phyloP scores from a whole-genome alignment of 2,113 vertebrate species.

The Siphamia tubifer region DNA sequence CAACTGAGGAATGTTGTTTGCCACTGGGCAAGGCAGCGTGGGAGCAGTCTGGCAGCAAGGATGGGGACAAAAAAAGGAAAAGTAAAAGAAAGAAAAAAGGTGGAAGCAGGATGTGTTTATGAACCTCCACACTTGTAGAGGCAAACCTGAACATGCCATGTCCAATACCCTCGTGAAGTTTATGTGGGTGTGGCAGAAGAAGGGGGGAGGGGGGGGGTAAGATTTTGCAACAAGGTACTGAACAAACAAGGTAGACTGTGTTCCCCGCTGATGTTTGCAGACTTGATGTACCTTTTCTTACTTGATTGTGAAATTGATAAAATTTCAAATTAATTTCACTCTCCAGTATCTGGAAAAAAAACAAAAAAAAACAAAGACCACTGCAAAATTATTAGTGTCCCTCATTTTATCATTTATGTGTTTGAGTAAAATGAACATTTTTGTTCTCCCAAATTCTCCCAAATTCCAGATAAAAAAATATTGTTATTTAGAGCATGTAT shows the following conservation, averaged over 20 bases:
- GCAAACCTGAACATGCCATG: slow-evolving; percentile 61
- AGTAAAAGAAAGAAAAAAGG: slow-evolving; percentile 29
- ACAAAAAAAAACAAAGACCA: no score
- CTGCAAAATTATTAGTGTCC: no score
- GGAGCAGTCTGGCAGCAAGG: slow-evolving; percentile 47
- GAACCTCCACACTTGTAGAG: slow-evolving; percentile 40
- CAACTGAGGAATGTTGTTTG: slow-evolving; percentile 73
- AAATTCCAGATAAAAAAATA: no score
- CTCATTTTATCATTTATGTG: no score
- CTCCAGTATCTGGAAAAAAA: no score
- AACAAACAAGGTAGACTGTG: slow-evolving; percentile 7
- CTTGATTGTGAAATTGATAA: background rate
- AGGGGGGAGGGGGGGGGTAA: background rate
- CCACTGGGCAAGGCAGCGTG: slow-evolving; percentile 49
- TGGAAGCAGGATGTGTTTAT: slow-evolving; percentile 36
- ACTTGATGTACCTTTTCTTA: background rate
- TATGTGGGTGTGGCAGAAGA: slow-evolving; percentile 3
- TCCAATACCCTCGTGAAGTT: slow-evolving; percentile 7
- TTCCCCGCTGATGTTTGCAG: background rate
- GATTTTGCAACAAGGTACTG: slow-evolving; percentile 1
- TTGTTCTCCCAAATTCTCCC: no score
- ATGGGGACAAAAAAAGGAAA: slow-evolving; percentile 37
- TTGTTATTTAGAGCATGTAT: no score
- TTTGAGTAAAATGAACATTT: no score
- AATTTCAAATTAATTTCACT: background rate